phyloP scores from a whole-genome alignment of 1,140 invertebrate genomes.

The Melanaphis sacchari region DNA sequence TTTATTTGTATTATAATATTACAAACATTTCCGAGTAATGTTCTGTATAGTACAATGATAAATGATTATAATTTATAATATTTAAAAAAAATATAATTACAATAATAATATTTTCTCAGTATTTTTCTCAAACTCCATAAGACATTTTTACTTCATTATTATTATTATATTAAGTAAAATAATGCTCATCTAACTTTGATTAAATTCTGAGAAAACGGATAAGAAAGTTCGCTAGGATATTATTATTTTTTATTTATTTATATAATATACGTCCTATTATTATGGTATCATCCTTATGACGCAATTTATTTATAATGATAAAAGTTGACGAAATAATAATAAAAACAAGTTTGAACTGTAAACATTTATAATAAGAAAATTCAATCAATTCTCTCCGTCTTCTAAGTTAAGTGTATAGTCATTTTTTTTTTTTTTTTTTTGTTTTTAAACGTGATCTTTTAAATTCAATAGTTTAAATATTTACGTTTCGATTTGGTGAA shows the following conservation, averaged over 20 bases:
- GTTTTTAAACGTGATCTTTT: neutral
- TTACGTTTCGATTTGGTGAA: neutral
- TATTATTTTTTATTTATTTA: neutral
- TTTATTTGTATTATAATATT: neutral
- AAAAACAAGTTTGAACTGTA: neutral
- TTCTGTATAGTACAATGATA: neutral
- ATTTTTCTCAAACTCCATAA: neutral
- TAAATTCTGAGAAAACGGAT: neutral
- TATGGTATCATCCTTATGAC: neutral
- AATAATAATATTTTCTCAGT: neutral
- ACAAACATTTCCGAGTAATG: neutral
- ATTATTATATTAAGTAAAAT: neutral
- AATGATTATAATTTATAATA: neutral
- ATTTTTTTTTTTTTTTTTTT: neutral
- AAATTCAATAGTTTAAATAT: conserved; percentile 7
- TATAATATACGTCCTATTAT: neutral
- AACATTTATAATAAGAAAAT: neutral
- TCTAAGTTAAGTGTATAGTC: neutral
- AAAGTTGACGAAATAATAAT: neutral
- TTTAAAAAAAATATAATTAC: neutral
- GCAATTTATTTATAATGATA: conserved; percentile 6
- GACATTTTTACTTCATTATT: neutral
- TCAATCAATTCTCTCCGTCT: neutral
- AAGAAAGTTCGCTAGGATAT: neutral
- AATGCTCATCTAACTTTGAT: neutral